A percentile compares a stretch with the other conserved stretches of the same genome.
These are phyloP conservation scores for Chironomus tentans DNA, from an alignment of 2,888 invertebrate species.

Conservation along the genomic window DNA sequence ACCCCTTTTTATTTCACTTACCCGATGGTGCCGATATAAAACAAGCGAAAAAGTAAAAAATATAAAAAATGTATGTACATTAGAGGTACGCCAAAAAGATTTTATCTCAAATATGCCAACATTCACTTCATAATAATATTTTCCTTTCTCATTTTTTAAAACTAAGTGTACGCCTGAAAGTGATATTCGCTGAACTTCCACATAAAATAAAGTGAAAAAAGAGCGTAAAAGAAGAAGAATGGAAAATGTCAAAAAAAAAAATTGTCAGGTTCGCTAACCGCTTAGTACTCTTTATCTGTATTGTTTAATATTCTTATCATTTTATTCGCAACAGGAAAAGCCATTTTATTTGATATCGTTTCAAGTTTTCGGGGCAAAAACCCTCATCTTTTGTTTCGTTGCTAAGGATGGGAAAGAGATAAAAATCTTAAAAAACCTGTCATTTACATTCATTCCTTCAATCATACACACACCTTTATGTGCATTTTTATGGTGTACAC, in stretches of 20 bases:
- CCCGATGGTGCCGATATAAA: too few relatives aligned
- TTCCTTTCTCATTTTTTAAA: background rate
- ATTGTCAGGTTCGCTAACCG: background rate
- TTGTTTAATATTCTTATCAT: background rate
- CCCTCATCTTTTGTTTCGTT: background rate
- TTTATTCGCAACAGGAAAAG: background rate
- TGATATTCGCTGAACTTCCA: background rate
- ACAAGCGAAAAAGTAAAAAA: background rate
- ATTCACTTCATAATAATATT: background rate
- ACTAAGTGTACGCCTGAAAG: background rate
- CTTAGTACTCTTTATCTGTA: background rate
- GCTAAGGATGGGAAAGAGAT: background rate
- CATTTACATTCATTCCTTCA: background rate
- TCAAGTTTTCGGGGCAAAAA: background rate
- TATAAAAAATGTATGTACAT: background rate
- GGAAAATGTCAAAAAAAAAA: background rate
- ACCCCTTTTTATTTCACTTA: background rate
- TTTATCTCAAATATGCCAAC: background rate
- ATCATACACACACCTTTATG: background rate
- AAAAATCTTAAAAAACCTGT: background rate
- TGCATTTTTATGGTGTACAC: too few relatives aligned
- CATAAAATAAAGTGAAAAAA: background rate
- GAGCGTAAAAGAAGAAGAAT: background rate
- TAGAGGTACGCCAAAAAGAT: background rate
- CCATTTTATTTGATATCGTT: background rate